Base-by-base conservation (phyloP, 2,797 vertebrate species). In the Pygocentrus nattereri region DNA sequence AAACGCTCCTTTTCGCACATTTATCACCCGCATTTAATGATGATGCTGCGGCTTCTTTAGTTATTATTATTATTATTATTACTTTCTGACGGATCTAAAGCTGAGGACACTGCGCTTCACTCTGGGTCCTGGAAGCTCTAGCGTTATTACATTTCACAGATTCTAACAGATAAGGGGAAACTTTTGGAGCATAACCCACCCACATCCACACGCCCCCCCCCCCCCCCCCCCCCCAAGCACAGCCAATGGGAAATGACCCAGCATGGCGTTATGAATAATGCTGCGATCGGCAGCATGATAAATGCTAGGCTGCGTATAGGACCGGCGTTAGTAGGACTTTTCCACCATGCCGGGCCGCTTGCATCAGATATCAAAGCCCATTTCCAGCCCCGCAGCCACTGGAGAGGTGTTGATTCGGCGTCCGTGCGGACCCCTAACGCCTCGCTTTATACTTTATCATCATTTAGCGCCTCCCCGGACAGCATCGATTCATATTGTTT, bases 401-500 rank as follows among this genome's bases (percentile, higher is more conserved):
- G 64, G 50, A 69, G 52, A 50, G 65, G 31, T 30, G 72, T 15
- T 23, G 27, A 47, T 25, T 25, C 8, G 16, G 68, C 47, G 16
- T 19, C 62, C 15, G 47, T 21, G 59, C 16, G 67, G 58, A 65
- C 41, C 52, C 68, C 74, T 25, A 38, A 72, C n/a, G 59, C 68
- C 31, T 30, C 12, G 15, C 31, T 47, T 67, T 65, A 41, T 25
- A 64, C 69, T 82, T 82, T 68, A 78, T 82, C 81, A 82, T 78
- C 81, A 78, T 78, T 82, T 78, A 78, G 81, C 41, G 21, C 19
- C 73, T 59, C 69, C 27, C 21, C 59, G 58, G 81, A 82, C 81
- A 78, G 69, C 69, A 41, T 74, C 75, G 31, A 82, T 82, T 82
- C 81, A 82, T 82, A 82, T 82, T 82, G 81, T 82, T 82, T 82